Percentiles rank a stretch among this genome's conserved stretches.
Conservation (phyloP, 2,797 vertebrate genomes). For the Hoplostethus mediterraneus region DNA sequence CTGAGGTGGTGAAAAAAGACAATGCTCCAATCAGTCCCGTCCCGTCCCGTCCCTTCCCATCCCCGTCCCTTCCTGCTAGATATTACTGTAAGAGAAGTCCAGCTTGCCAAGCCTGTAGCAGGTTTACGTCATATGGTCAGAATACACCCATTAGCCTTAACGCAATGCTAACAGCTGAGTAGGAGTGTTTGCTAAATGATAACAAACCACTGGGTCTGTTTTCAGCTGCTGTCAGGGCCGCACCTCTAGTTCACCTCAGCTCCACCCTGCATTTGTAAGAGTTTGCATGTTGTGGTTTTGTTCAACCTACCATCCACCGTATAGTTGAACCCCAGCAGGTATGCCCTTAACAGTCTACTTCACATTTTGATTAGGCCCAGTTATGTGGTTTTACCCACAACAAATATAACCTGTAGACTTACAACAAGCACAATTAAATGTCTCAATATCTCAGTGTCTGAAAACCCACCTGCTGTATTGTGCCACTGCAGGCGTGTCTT, state of each 20-base stretch:
- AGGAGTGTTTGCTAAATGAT: slow-evolving; percentile 23
- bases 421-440: background rate
- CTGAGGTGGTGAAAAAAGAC: too few relatives aligned
- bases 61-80: too few relatives aligned
- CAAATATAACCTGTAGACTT: background rate
- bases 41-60: too few relatives aligned
- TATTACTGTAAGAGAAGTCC: too few relatives aligned
- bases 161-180: background rate
- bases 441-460: too few relatives aligned
- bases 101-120: too few relatives aligned
- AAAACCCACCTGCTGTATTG: background rate
- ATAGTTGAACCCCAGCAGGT: background rate
- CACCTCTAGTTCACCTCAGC: slow-evolving; percentile 5
- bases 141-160: slow-evolving; percentile 16
- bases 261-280: slow-evolving; percentile 26
- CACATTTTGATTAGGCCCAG: too few relatives aligned
- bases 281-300: background rate
- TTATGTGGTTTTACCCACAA: background rate
- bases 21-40: too few relatives aligned
- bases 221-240: slow-evolving; percentile 21
- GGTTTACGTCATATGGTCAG: background rate
- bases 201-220: slow-evolving; percentile 28
- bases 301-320: background rate
- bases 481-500: background rate
- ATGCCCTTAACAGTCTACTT: background rate